phyloP scores from a whole-genome alignment of 2,888 invertebrate species.

The Tromatobia lineatoria region DNA sequence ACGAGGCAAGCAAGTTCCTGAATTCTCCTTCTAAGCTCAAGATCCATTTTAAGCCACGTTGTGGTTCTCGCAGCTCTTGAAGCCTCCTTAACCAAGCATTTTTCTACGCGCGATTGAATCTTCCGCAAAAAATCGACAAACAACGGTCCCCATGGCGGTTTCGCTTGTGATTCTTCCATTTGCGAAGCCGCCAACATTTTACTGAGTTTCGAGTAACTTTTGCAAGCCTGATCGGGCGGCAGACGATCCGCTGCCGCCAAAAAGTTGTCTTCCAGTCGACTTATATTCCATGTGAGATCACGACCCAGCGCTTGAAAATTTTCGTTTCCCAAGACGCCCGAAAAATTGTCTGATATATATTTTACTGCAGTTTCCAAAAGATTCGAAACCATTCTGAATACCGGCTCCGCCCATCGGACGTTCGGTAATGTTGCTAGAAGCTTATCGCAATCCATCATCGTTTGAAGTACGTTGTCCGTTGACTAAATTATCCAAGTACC shows the following conservation, averaged over 20 bases:
- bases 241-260: constrained; percentile 92
- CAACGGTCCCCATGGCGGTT: constrained; percentile 86
- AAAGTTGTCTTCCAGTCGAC: constrained; percentile 92
- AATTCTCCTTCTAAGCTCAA: constrained; percentile 88
- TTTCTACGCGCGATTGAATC: constrained; percentile 89
- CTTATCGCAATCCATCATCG: constrained; percentile 94
- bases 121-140: constrained; percentile 88
- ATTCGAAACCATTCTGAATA: constrained; percentile 92
- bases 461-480: constrained; percentile 93
- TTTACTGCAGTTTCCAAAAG: constrained; percentile 93
- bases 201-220: constrained; percentile 88
- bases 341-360: constrained; percentile 92
- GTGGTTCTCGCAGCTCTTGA: constrained; percentile 88
- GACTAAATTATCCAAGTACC: constrained; percentile 85
- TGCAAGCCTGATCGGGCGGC: constrained; percentile 93
- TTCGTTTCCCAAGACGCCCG: constrained; percentile 90
- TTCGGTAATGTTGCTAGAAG: constrained; percentile 91
- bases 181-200: constrained; percentile 80
- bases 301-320: constrained; percentile 89
- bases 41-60: constrained; percentile 89
- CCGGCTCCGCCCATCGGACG: constrained; percentile 93
- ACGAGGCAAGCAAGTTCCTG: constrained; percentile 88
- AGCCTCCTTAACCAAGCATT: constrained; percentile 90
- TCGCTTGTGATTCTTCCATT: constrained; percentile 83
- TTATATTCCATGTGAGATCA: constrained; percentile 91